Evolutionary conservation across 2,888 invertebrate genomes (phyloP), one percentile per base, ranked within the genome.

Genomic region (Pristionchus arcanus): DNA sequence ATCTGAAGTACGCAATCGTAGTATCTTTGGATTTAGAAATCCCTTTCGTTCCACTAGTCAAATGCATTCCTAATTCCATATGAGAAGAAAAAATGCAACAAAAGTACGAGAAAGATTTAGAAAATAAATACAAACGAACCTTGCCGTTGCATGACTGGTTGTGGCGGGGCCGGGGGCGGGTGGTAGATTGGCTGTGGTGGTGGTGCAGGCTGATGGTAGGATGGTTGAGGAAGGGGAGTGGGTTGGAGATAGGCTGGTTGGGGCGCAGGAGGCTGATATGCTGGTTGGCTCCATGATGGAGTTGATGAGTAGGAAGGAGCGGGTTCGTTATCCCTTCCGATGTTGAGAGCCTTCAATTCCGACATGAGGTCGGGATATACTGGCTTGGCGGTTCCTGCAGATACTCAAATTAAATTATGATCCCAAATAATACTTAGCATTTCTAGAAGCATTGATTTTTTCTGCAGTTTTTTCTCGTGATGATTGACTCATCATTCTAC

Each of bases 241-340:
- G 91, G 90, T 49, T 89, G 90, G 21, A 55, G 85, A 34, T 90
- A 90, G 31, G 63, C 59, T 59, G 87, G 55, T 66, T 91, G 91
- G 31, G 87, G 90, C 16, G 91, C 89, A 13, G 90, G 90, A 16
- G 89, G 86, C 21, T 68, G 77, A n/a, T 89, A 90, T 3, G 66
- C 42, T 21, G 87, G 34, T 63, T 90, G 90, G 21, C 59, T 88
- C 31, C 89, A 89, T 37, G 90, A 87, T 19, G 91, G 81, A 16
- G 66, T 15, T 0, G 68, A 21, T 31, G 87, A 68, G 49, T 42
- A 66, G 37, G 87, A 34, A 15, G 87, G 42, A n/a, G 87, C 85
- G n/a, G 63, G 85, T 42, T 87, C 66, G 87, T 87, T 66, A 74
- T 71, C 74, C 11, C 74, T 31, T 9, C 87, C 87, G 25, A 88